phyloP scores from a whole-genome alignment of 2,797 vertebrate species.

The Fringilla coelebs region DNA sequence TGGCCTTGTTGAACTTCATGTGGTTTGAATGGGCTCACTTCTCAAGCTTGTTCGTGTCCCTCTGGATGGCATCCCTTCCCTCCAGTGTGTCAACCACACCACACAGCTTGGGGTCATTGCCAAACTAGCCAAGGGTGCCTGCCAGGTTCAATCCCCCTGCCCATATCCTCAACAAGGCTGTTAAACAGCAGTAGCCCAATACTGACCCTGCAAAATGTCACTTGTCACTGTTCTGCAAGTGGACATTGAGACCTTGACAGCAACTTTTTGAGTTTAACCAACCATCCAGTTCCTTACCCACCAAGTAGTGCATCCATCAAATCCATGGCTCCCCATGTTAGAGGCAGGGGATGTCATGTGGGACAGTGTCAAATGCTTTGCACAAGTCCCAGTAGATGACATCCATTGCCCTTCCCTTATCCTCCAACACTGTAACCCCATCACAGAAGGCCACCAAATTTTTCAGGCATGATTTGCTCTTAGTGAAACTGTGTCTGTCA shows the following conservation, averaged over 20 bases:
- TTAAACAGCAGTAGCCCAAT: not conserved
- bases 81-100: not conserved
- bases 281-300: not conserved
- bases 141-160: not conserved
- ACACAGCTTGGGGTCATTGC: not conserved
- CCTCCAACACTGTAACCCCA: not conserved
- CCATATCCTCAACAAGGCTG: not conserved
- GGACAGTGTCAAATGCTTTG: not conserved
- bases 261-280: not conserved
- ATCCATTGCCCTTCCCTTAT: not conserved
- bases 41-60: not conserved
- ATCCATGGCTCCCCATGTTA: not conserved
- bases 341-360: not conserved
- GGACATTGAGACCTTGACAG: not conserved
- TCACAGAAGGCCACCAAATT: not conserved
- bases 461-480: not conserved
- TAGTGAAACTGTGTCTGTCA: not conserved
- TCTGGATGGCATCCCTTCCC: not conserved
- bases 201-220: not conserved
- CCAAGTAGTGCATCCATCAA: not conserved
- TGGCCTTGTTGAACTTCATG: not conserved
- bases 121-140: not conserved
- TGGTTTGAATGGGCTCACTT: not conserved
- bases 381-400: not conserved
- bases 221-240: not conserved